Conservation (phyloP, 2,113 vertebrate genomes). For the Jaculus jaculus region DNA sequence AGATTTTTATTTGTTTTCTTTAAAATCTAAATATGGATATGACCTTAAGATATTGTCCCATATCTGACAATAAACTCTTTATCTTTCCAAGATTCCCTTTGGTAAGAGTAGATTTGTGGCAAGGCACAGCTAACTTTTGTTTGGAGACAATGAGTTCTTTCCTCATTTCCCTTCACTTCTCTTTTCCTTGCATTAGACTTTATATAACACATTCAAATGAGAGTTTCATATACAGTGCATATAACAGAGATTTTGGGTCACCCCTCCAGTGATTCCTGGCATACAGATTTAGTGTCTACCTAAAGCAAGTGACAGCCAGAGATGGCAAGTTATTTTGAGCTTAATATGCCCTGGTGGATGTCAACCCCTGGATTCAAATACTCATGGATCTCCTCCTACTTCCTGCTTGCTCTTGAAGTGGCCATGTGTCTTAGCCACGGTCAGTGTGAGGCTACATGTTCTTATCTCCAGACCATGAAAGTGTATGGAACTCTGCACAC, state of each 20-base stretch:
- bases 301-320: not conserved
- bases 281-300: not conserved
- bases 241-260: not conserved
- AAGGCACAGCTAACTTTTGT: not conserved
- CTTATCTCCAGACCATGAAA: not conserved
- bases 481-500: not conserved
- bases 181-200: not conserved
- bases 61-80: not conserved
- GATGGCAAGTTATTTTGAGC: not conserved
- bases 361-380: not conserved
- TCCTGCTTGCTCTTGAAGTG: not conserved
- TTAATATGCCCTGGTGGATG: not conserved
- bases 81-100: not conserved
- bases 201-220: not conserved
- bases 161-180: fast-evolving
- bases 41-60: not conserved
- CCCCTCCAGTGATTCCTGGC: not conserved
- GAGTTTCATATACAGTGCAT: not conserved
- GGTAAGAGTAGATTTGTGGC: fast-evolving
- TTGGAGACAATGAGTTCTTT: not conserved
- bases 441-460: not conserved
- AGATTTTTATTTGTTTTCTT: not conserved
- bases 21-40: not conserved
- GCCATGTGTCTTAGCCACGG: not conserved
- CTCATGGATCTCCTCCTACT: not conserved